Evolutionary conservation across 2,113 vertebrate genomes (phyloP).

Genomic region (Ornithorhynchus anatinus): DNA sequence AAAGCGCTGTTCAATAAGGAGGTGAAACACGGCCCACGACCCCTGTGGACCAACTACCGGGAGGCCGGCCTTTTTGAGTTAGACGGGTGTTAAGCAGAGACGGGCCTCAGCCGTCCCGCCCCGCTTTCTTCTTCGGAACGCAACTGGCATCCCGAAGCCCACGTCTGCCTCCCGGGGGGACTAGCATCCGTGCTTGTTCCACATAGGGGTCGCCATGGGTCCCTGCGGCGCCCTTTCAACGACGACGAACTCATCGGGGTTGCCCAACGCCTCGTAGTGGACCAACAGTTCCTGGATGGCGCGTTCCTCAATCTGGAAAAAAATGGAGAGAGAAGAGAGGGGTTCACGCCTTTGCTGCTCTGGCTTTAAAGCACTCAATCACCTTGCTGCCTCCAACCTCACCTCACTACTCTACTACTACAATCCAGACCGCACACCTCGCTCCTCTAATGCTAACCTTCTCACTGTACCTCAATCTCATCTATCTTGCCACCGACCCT

Average conservation of each 20-base stretch:
- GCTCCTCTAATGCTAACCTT: too few species aligned
- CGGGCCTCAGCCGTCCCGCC: too few species aligned
- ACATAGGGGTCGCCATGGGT: slow-evolving; percentile 88
- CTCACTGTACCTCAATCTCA: too few species aligned
- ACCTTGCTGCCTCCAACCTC: too few species aligned
- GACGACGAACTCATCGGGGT: slow-evolving; percentile 92
- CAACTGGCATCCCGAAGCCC: too few species aligned
- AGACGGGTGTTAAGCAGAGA: too few species aligned
- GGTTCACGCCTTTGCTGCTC: neutral
- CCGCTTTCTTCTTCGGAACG: too few species aligned
- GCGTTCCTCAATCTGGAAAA: slow-evolving; percentile 88
- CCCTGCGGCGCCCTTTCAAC: slow-evolving; percentile 89
- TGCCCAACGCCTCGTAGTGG: slow-evolving; percentile 86
- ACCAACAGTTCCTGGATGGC: slow-evolving; percentile 92
- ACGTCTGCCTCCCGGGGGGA: neutral
- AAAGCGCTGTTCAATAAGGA: slow-evolving; percentile 36
- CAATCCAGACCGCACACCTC: too few species aligned
- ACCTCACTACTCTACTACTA: too few species aligned
- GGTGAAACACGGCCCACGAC: slow-evolving; percentile 38
- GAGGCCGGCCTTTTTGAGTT: too few species aligned
- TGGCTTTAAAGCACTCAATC: neutral
- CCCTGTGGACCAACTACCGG: slow-evolving; percentile 39
- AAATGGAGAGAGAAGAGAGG: neutral
- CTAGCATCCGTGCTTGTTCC: slow-evolving; percentile 88
- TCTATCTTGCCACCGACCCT: too few species aligned